These are phyloP conservation scores for Thermophis baileyi DNA, from an alignment of 2,113 vertebrate genomes.

Conservation along the genomic window DNA sequence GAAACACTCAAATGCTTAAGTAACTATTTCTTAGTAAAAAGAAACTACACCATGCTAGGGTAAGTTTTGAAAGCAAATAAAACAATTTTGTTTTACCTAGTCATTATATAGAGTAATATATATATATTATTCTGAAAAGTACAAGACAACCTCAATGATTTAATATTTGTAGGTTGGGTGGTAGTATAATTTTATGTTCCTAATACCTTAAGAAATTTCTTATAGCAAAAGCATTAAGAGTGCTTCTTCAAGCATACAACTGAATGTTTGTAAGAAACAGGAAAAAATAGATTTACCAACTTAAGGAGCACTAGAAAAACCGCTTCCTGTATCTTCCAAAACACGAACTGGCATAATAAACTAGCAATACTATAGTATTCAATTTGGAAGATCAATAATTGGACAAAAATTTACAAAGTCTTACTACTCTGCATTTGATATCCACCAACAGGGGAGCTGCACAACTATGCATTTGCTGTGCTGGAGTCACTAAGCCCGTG, in stretches of 20 bases:
- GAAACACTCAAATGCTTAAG: background rate
- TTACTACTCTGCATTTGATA: background rate
- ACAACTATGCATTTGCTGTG: background rate
- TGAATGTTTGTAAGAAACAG: background rate
- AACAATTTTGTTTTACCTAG: background rate
- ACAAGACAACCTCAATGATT: background rate
- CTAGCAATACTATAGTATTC: conserved; percentile 5
- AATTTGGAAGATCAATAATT: conserved; percentile 18
- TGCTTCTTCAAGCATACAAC: background rate
- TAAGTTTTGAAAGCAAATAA: background rate
- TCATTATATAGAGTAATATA: background rate
- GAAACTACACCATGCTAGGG: background rate
- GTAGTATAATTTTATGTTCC: background rate
- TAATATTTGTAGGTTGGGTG: background rate
- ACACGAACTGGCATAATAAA: background rate
- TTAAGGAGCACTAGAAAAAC: background rate
- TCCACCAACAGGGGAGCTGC: background rate
- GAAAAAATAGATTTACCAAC: background rate
- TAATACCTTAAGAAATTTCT: background rate
- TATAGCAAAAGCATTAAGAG: background rate
- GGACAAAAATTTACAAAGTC: background rate
- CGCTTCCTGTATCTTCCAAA: background rate
- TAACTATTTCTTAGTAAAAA: background rate
- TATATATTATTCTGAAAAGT: background rate
- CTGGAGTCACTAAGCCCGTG: background rate